Base-by-base conservation (phyloP, 1,140 invertebrate genomes). In the Anoplophora glabripennis region DNA sequence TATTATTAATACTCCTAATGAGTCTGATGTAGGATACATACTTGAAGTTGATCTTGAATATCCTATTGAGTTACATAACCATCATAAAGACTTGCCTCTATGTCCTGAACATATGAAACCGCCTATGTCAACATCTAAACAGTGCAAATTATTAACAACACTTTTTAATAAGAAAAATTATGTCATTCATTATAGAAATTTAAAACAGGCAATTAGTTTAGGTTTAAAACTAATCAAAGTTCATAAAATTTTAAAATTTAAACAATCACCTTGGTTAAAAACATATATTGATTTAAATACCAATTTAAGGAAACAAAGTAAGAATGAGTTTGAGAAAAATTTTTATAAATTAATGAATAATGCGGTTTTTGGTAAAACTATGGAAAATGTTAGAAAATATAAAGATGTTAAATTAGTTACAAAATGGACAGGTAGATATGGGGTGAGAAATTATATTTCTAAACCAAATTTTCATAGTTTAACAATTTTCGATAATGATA, bases 401-500 rank as follows among this genome's bases (percentile, higher is more conserved):
- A 62, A 64, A 37, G 59, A 75, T 62, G 57, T 79, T 0, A 68
- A 72, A 68, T 44, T 77, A 17, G 63, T 66, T 5, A 70, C n/a
- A 8, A 51, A 12, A n/a, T 53, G 45, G 36, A 7, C 11, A 10
- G 48, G 54, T 34, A 1, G 18, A 8, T 64, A 42, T 34, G 53
- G 57, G 17, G 53, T 47, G 1, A 47, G 47, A 40, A 34, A 53
- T 47, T 51, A 40, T 4, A 63, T 63, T 14, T 33, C 42, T 1
- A 63, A 34, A 33, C 51, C 55, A 14, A 12, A 53, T 14, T 63
- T 63, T 47, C 44, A 58, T 52, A 68, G 64, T 11, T 41, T 49
- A 4, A 64, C 61, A 7, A 71, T 76, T 28, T 75, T 79, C 58
- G 61, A 69, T 57, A 69, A 74, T 58, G 63, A 72, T 55, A 59